Percentiles rank a stretch among this genome's conserved stretches.
These are phyloP conservation scores for Premnoplex brunnescens DNA, from an alignment of 2,797 vertebrate genomes.

Conservation along the genomic window DNA sequence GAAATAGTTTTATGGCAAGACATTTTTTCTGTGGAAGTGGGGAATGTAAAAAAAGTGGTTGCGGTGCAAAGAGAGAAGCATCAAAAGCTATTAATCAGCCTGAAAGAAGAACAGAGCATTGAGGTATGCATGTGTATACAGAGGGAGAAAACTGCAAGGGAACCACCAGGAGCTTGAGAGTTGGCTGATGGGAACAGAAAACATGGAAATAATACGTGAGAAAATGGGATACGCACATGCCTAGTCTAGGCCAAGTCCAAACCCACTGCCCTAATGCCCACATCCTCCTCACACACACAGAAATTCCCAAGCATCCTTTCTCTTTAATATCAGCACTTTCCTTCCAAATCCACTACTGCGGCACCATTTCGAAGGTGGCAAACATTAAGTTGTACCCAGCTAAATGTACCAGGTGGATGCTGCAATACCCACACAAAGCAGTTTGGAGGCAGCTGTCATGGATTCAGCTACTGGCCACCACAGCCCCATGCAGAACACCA, in stretches of 20 bases:
- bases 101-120: not conserved
- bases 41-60: not conserved
- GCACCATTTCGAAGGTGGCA: accelerated
- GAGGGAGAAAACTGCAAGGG: not conserved
- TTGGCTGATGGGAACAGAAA: not conserved
- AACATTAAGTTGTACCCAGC: not conserved
- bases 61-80: not conserved
- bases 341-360: not conserved
- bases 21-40: not conserved
- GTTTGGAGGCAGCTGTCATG: not conserved
- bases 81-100: not conserved
- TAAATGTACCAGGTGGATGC: not conserved
- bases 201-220: not conserved
- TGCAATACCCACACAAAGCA: not conserved
- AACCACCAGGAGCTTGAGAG: not conserved
- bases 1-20: not conserved
- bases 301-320: not conserved
- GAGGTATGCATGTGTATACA: not conserved
- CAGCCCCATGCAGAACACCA: not conserved
- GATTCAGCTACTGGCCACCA: not conserved
- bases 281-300: accelerated
- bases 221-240: not conserved
- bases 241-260: not conserved
- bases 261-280: not conserved
- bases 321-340: not conserved